Base-by-base conservation (phyloP, 2,888 invertebrate genomes). In the Apamea sordens region DNA sequence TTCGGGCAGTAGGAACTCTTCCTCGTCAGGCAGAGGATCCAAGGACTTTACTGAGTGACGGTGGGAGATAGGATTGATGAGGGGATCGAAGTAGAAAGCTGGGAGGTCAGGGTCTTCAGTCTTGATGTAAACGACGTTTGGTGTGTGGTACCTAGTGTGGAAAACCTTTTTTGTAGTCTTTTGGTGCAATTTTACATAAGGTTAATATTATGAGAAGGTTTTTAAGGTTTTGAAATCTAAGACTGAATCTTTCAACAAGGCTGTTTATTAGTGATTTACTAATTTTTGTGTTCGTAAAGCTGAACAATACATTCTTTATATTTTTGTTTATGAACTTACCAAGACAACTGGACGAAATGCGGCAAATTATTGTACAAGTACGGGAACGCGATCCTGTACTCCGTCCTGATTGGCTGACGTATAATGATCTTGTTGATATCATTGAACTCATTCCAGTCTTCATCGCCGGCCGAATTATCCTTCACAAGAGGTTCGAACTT, bases 391-490 rank as follows among this genome's bases (percentile, higher is more conserved):
- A 99, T 99, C 89, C 99, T 98, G 94, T 99, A 99, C 95, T 99
- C 99, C 0, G 99, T 99, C 85, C 99, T 97, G 88, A 99, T 99
- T 6, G 99, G 99, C 93, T 99, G 99, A 15, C 99, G 97, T 90
- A 99, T 99, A 86, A 99, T 99, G 91, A 99, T 99, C 97, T 99
- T 99, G 95, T 99, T 99, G 89, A 99, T 99, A 93, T 99, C 99
- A 97, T 99, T 99, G 93, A 99, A 99, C 96, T 99, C 99, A 96
- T 99, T 99, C 99, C 99, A 99, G 94, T 99, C 99, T 96, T 99
- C 99, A 97, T 99, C 99, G 2, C 99, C 99, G 75, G 99, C 98
- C 92, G 99, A 99, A 91, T 99, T 98, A 95, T 99, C 99, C 93
- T 99, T 99, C 32, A 99, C 99, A 10, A 99, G 97, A 0, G 99